A percentile compares a stretch with the other conserved stretches of the same genome.
phyloP scores from a whole-genome alignment of 1,140 invertebrate genomes.

The Drosophila insularis region DNA sequence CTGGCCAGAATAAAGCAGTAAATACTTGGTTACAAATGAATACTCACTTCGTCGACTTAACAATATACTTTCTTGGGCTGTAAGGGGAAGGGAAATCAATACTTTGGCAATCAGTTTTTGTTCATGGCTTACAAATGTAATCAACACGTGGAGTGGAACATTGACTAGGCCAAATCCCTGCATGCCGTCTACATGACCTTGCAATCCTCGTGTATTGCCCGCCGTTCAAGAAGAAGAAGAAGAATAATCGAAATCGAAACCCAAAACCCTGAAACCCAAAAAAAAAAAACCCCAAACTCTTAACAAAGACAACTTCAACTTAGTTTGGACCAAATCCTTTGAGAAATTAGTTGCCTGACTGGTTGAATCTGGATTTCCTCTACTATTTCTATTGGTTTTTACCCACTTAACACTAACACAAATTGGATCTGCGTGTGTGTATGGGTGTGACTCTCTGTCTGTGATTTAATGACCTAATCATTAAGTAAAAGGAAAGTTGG shows the following conservation, averaged over 20 bases:
- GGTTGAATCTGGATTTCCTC: constrained; percentile 34
- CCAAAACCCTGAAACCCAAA: constrained; percentile 7
- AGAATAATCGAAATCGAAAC: constrained; percentile 31
- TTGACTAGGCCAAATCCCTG: constrained; percentile 50
- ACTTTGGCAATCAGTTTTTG: constrained; percentile 57
- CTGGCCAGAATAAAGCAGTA: constrained; percentile 17
- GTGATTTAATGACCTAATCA: constrained; percentile 42
- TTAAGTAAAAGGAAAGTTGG: neutral
- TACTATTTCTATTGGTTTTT: constrained; percentile 30
- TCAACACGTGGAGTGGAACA: constrained; percentile 45
- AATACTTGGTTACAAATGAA: constrained; percentile 62
- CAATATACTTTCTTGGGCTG: constrained; percentile 26
- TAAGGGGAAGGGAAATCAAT: constrained; percentile 56
- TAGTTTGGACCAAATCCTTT: constrained; percentile 66
- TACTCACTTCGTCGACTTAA: constrained; percentile 43
- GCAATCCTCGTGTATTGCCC: neutral
- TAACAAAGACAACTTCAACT: constrained; percentile 51
- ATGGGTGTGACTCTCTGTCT: constrained; percentile 22
- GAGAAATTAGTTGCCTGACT: constrained; percentile 60
- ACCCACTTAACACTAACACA: neutral
- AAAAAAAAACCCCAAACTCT: neutral
- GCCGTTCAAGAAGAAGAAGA: constrained; percentile 6
- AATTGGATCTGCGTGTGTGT: neutral
- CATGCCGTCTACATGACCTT: constrained; percentile 32
- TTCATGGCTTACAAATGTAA: constrained; percentile 56